Base-by-base conservation (phyloP, 2,113 vertebrate genomes). In the Sula dactylatra region DNA sequence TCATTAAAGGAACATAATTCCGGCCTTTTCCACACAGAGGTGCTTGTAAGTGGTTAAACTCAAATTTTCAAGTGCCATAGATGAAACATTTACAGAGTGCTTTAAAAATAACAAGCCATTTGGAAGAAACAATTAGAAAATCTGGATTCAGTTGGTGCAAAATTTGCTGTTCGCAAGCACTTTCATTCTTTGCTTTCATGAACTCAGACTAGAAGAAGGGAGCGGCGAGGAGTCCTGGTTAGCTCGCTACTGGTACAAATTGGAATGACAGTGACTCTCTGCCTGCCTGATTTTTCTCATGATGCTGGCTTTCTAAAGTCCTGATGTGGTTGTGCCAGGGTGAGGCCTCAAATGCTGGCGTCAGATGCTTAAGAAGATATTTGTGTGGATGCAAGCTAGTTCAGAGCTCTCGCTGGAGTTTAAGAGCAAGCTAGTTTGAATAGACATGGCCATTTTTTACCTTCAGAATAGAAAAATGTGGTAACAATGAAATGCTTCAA, bases 51-150 rank as follows among this genome's bases (percentile, higher is more conserved):
- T 47, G 71, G 55, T 90, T 95, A 69, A 88, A 71, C 79, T 62
- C 21, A 38, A 77, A 25, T 45, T 71, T 17, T 85, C 8, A 27
- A 82, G 70, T 47, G 36, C 82, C 11, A 2, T 26, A 45, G 74
- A 85, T 85, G 6, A 90, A 94, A 44, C 78, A 27, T 58, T 64
- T 74, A 59, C 44, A 44, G 50, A 95, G 78, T 45, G 62, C 93
- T 94, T 79, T 86, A 94, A 94, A 96, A 95, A 93, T 86, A 96
- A 73, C 58, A 59, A 78, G 56, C 73, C 22, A 19, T 91, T 94
- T 61, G 73, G 66, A 91, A 85, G 91, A 61, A 90, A 93, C 66
- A 93, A 16, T 69, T 70, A 47, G 58, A 82, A 80, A 95, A 93
- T 92, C 82, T 88, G 92, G 36, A 78, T 96, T 84, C 54, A 13